These are phyloP conservation scores for Labia minor DNA, from an alignment of 2,888 invertebrate species.

Conservation along the genomic window DNA sequence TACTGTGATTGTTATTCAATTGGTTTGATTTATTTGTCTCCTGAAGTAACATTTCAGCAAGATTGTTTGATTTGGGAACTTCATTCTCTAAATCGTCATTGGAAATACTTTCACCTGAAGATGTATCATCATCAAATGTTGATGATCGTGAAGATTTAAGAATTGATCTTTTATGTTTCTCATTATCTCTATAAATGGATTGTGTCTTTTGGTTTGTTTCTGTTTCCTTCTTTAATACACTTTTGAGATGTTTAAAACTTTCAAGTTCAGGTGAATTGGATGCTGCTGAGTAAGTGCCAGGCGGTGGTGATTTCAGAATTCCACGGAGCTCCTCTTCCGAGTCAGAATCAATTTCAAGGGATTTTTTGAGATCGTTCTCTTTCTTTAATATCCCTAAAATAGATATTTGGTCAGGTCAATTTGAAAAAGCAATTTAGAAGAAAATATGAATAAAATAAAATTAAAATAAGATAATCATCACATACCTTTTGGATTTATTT, in stretches of 20 bases:
- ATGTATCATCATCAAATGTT: constrained; percentile 22
- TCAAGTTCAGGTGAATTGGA: constrained; percentile 22
- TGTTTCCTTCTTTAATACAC: constrained; percentile 27
- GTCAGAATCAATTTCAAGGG: constrained; percentile 14
- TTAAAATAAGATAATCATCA: no score
- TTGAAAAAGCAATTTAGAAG: no score
- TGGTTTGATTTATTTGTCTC: background rate
- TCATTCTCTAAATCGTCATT: background rate
- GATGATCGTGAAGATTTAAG: constrained; percentile 17
- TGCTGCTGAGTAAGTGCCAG: constrained; percentile 37
- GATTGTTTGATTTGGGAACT: background rate
- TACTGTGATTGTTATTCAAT: constrained; percentile 19
- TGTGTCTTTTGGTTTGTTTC: background rate
- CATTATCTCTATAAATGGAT: constrained; percentile 21
- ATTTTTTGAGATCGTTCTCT: no score
- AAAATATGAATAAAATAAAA: no score
- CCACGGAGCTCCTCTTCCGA: constrained; percentile 39
- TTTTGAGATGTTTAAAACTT: constrained; percentile 21
- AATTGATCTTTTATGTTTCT: background rate
- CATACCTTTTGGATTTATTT: background rate
- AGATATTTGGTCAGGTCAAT: no score
- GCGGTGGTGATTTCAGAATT: constrained; percentile 44
- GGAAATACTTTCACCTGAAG: constrained; percentile 15
- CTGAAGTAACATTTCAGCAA: background rate
- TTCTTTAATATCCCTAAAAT: background rate